phyloP scores from a whole-genome alignment of 2,888 invertebrate species.

The Lepidocyrtinus sp. region DNA sequence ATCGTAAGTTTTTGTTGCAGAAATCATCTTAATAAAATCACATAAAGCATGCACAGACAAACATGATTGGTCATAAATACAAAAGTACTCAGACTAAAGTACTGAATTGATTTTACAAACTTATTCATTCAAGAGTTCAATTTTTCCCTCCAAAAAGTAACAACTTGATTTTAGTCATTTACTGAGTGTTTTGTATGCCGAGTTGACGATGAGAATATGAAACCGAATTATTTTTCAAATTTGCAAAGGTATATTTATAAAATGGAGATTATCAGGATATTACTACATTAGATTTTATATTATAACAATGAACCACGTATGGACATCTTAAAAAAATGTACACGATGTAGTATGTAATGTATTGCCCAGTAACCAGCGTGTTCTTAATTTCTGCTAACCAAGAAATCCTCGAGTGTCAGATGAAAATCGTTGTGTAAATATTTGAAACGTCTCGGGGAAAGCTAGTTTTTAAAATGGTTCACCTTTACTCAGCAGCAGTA shows the following conservation, averaged over 20 bases:
- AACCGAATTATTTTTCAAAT: background rate
- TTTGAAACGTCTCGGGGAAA: conserved; percentile 51
- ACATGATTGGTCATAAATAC: background rate
- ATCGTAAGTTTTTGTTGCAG: too few relatives aligned
- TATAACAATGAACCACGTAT: background rate
- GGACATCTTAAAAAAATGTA: too few relatives aligned
- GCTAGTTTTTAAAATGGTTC: too few relatives aligned
- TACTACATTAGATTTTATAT: background rate
- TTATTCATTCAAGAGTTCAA: background rate
- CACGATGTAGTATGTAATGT: conserved; percentile 50
- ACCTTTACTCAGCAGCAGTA: background rate
- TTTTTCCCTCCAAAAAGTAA: background rate
- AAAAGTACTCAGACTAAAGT: background rate
- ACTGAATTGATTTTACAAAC: background rate
- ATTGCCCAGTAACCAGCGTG: conserved; percentile 45
- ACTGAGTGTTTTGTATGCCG: background rate
- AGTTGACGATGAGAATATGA: background rate
- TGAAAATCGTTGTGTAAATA: conserved; percentile 59
- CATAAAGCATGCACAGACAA: conserved; percentile 1
- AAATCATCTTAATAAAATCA: too few relatives aligned
- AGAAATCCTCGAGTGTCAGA: conserved; percentile 50
- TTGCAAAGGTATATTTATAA: background rate
- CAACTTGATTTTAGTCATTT: background rate
- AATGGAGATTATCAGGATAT: background rate
- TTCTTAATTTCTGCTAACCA: conserved; percentile 56